Conservation (phyloP, 2,888 invertebrate genomes). For the Drosophila austrosaltans region DNA sequence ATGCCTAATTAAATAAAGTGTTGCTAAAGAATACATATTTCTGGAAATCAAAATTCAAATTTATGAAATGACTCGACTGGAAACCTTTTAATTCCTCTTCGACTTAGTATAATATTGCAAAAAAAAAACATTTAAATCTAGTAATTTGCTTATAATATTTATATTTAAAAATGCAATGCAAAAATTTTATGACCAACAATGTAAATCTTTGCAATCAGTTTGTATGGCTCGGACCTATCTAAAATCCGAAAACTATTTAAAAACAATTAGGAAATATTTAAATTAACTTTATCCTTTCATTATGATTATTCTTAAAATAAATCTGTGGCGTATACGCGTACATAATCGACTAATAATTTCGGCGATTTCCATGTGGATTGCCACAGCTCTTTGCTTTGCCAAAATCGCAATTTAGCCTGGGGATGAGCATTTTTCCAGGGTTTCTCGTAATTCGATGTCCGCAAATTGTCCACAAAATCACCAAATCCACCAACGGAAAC, state of each 20-base stretch:
- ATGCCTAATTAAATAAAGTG: too few species aligned
- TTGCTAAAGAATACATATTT: too few species aligned
- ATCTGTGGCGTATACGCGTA: constrained; percentile 80
- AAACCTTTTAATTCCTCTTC: neutral
- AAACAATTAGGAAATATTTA: neutral
- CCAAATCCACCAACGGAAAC: constrained; percentile 90
- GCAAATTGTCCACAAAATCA: constrained; percentile 86
- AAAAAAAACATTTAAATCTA: neutral
- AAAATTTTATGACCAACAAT: neutral
- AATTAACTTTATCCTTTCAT: neutral
- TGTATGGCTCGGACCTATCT: neutral
- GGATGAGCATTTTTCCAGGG: constrained; percentile 90
- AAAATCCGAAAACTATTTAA: neutral
- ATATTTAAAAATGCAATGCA: neutral
- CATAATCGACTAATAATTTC: constrained; percentile 77
- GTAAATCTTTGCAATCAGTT: neutral
- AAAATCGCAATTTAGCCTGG: constrained; percentile 88
- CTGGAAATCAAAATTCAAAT: too few species aligned
- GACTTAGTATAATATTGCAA: neutral
- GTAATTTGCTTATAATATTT: neutral
- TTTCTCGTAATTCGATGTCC: constrained; percentile 83
- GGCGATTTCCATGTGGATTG: constrained; percentile 87
- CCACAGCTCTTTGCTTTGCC: constrained; percentile 87
- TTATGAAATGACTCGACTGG: neutral
- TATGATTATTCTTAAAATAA: neutral